Percentiles rank a stretch among this genome's conserved stretches.
Conservation (phyloP, 2,113 vertebrate species). For the Grantiella picta region DNA sequence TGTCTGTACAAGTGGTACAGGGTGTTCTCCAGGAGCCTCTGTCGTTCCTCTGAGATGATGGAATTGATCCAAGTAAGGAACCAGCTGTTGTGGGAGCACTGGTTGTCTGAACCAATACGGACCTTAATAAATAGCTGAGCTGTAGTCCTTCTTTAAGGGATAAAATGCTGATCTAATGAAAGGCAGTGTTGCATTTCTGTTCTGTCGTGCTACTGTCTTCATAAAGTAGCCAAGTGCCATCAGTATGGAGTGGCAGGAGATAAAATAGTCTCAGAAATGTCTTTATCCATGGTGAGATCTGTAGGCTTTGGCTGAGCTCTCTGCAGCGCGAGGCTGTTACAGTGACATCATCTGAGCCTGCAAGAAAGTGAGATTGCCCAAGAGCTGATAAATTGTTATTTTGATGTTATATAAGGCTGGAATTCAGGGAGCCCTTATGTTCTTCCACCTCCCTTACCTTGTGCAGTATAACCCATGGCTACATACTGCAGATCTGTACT, state of each 20-base stretch:
- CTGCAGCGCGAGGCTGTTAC: neutral
- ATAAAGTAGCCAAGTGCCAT: neutral
- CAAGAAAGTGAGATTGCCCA: neutral
- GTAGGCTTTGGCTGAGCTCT: neutral
- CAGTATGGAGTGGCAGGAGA: neutral
- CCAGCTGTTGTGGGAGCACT: neutral
- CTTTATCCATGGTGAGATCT: neutral
- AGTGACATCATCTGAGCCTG: neutral
- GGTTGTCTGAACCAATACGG: neutral
- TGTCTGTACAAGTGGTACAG: neutral
- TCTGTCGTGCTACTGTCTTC: neutral
- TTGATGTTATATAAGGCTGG: neutral
- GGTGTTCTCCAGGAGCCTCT: neutral
- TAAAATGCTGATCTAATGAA: neutral
- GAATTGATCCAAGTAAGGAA: neutral
- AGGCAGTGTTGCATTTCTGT: neutral
- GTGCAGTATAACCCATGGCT: neutral
- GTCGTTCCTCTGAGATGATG: neutral
- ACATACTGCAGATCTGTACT: neutral
- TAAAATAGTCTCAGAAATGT: neutral
- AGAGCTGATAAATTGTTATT: neutral
- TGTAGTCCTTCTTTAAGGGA: neutral
- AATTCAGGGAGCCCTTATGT: neutral
- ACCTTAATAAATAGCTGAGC: neutral
- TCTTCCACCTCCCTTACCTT: neutral